Conservation (phyloP, 2,113 vertebrate genomes). For the Glaucidium brasilianum region DNA sequence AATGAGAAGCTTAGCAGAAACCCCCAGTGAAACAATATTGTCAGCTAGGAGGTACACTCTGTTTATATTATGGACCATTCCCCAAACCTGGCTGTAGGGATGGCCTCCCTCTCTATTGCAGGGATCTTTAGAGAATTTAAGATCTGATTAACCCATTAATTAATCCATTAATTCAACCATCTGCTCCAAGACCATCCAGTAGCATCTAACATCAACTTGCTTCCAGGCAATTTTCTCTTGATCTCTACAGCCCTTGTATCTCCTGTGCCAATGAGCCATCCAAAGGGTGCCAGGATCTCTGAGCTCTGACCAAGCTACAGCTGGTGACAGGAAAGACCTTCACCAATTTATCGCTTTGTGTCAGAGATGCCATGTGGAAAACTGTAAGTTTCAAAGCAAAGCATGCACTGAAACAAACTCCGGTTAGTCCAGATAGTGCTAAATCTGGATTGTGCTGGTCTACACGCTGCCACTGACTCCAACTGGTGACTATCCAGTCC, state of each 20-base stretch:
- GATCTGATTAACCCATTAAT: background rate
- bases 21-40: background rate
- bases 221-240: background rate
- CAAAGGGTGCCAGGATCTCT: background rate
- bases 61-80: rapidly evolving
- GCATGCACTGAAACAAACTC: background rate
- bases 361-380: background rate
- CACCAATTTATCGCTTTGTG: too few relatives aligned
- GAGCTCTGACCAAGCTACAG: background rate
- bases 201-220: background rate
- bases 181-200: background rate
- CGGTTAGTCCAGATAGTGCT: background rate
- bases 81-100: background rate
- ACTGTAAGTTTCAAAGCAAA: background rate
- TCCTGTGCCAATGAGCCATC: background rate
- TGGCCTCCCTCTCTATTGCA: background rate
- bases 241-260: background rate
- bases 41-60: background rate
- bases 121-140: background rate
- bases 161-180: background rate
- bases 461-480: background rate
- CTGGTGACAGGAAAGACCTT: background rate
- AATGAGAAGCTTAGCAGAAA: background rate
- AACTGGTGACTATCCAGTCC: background rate
- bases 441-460: background rate